Evolutionary conservation across 2,797 vertebrate genomes (phyloP), one percentile per base, ranked within the genome.

Genomic region (Tadarida brasiliensis): DNA sequence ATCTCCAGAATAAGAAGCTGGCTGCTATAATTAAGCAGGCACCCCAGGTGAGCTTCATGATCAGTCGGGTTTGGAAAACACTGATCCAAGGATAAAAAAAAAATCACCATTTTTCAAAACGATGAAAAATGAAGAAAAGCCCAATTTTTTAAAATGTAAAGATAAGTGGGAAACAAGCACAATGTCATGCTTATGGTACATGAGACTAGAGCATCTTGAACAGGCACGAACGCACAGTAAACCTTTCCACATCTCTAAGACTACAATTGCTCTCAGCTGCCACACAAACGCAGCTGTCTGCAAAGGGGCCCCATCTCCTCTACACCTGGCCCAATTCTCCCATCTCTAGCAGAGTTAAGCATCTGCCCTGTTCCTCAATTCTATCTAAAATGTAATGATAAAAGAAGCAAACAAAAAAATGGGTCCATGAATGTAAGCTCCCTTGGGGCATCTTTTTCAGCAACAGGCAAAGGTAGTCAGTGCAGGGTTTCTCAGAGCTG

Each of bases 81-180:
- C 2, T 30, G 73, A 63, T 22, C n/a, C 67, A 63, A 76, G 28
- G 78, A 87, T 82, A 56, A 11, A 56, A 11, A 63, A 57, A 92
- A 76, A 5, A 14, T 68, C 6, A 39, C 63, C 86, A 44, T 24
- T 33, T 61, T 7, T 63, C 70, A 85, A 44, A 65, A 93, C 91
- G 22, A 49, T 4, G 33, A 51, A 12, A 88, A 90, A 84, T 33
- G 28, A 95, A 78, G 44, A 83, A 51, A 84, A 92, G n/a, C 0
- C 7, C 30, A 59, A 51, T 80, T 65, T 73, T 61, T 11, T 0
- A 82, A 91, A 83, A 81, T 14, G 3, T 47, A 63, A 91, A 94
- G 33, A 56, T 80, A 70, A 78, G 47, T 4, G 4, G 9, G 30
- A 95, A 86, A 87, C 61, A 57, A 61, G 57, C 67, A 59, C 39